These are phyloP conservation scores for Anableps anableps DNA, from an alignment of 2,797 vertebrate genomes.

Conservation along the genomic window DNA sequence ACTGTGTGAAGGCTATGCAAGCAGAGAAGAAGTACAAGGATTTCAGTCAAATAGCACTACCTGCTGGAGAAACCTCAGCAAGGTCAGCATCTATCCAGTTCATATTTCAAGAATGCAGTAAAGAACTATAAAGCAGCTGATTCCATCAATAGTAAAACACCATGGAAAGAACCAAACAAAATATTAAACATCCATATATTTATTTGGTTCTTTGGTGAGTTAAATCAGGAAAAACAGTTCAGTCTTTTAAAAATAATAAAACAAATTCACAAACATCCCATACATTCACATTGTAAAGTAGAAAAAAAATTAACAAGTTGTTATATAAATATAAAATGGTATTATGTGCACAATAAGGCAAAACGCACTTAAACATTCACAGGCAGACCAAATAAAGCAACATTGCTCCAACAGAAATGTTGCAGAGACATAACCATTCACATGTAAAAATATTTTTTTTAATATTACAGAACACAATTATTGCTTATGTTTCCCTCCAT, in stretches of 20 bases:
- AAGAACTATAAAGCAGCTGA: neutral
- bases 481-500: slow-evolving; percentile 45
- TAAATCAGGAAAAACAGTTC: slow-evolving; percentile 87
- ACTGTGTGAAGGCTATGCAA: neutral
- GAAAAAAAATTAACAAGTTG: slow-evolving; percentile 71
- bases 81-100: neutral
- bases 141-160: neutral
- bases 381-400: slow-evolving; percentile 53
- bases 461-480: slow-evolving; percentile 51
- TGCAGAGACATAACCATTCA: slow-evolving; percentile 43
- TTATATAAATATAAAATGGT: slow-evolving; percentile 92
- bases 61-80: slow-evolving; percentile 64
- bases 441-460: slow-evolving; percentile 42
- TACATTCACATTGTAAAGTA: slow-evolving; percentile 95
- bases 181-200: slow-evolving; percentile 54
- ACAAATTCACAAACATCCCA: slow-evolving; percentile 84
- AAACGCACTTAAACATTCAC: slow-evolving; percentile 68
- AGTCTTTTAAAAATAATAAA: slow-evolving; percentile 60
- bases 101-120: neutral
- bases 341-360: slow-evolving; percentile 89
- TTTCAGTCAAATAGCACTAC: slow-evolving; percentile 57
- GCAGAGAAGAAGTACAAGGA: neutral
- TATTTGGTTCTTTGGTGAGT: slow-evolving; percentile 93
- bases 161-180: neutral
- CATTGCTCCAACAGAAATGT: slow-evolving; percentile 37